Evolutionary conservation across 1,140 invertebrate species (phyloP), one percentile per base, ranked within the genome.

Genomic region (Vanessa atalanta): DNA sequence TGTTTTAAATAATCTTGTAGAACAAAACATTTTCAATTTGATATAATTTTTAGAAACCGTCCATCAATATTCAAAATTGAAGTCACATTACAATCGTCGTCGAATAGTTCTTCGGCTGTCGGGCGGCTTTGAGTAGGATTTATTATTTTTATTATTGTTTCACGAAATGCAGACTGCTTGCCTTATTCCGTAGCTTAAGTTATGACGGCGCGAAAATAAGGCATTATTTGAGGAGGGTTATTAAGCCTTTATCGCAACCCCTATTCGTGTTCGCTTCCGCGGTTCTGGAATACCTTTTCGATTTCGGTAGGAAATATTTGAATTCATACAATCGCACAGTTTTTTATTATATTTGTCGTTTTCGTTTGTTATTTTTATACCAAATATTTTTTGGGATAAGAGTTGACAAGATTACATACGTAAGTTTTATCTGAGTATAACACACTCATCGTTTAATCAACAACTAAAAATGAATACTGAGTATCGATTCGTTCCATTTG

Each of bases 131-230:
- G 90, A 92, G 88, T 82, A 81, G 87, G 85, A 92, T 92, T 90
- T 92, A 92, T 92, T 92, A 90, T 91, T 91, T 89, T 90, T 90
- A 89, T 92, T 90, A 90, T 90, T 90, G 90, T 91, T 92, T 89
- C 83, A 67, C 75, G 71, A 79, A 83, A 85, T 79, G 79, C 75
- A 83, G 76, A 66, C 77, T 76, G 66, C 60, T 72, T 66, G 79
- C 75, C 78, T 85, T 83, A 83, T 78, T 83, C 67, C 73, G 66
- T 72, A 72, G 76, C 82, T 86, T 84, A 83, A 84, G 83, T 86
- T 83, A 87, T 84, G 81, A 87, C 76, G 65, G 69, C 55, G 69
- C 65, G 48, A 74, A 67, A 73, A 74, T 74, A 77, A 70, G 67
- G 72, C 70, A 68, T 74, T 74, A 63, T 64, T 64, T 61, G 43